phyloP scores from a whole-genome alignment of 2,888 invertebrate species.

The Acrobasis suavella region DNA sequence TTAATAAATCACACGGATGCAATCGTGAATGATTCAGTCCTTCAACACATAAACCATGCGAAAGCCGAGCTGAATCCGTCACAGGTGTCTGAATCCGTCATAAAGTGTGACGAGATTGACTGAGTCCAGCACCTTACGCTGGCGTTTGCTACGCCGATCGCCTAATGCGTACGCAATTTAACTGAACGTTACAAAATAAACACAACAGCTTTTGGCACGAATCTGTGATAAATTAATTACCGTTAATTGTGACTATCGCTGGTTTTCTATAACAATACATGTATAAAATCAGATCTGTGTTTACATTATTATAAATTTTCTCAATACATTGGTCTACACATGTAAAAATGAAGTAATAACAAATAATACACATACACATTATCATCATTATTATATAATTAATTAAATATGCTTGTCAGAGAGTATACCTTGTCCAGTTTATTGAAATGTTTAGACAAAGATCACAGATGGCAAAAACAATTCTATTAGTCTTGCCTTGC shows the following conservation, averaged over 20 bases:
- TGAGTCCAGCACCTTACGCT: background rate
- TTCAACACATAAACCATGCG: too few species aligned
- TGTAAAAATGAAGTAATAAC: conserved; percentile 1
- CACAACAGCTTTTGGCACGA: conserved; percentile 21
- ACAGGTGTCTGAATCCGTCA: too few species aligned
- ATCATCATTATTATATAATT: background rate
- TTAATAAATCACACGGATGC: too few species aligned
- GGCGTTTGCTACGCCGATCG: background rate
- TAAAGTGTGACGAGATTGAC: too few species aligned
- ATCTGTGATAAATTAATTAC: conserved; percentile 13
- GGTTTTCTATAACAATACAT: conserved; percentile 17
- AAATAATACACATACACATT: conserved; percentile 1
- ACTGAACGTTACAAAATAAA: conserved; percentile 3
- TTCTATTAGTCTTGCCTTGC: background rate
- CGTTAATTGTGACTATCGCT: conserved; percentile 16
- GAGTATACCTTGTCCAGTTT: background rate
- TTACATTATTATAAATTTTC: conserved; percentile 1
- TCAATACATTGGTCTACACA: background rate
- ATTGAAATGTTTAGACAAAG: background rate
- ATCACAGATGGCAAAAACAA: conserved; percentile 10
- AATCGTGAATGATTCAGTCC: too few species aligned
- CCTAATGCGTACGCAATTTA: background rate
- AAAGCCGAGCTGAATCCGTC: too few species aligned
- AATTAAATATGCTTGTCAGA: background rate
- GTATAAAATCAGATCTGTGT: conserved; percentile 19